A percentile compares a stretch with the other conserved stretches of the same genome.
Conservation (phyloP, 2,113 vertebrate genomes). For the Aptenodytes forsteri region DNA sequence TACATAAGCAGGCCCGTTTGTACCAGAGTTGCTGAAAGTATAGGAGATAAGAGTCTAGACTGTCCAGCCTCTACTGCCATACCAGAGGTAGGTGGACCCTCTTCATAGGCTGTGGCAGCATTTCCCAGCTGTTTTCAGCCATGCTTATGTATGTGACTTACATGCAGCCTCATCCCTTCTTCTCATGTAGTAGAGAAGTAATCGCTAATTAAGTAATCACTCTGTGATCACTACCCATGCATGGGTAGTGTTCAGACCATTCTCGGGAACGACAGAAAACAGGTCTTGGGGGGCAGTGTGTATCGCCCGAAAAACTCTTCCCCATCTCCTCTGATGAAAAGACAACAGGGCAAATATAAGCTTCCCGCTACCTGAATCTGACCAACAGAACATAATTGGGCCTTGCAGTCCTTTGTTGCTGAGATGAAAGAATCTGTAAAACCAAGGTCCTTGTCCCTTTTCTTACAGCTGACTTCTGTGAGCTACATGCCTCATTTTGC, state of each 20-base stretch:
- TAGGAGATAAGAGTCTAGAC: rapidly evolving
- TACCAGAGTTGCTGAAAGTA: not conserved
- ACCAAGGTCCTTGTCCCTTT: not conserved
- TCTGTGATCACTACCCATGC: too few species aligned
- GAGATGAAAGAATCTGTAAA: not conserved
- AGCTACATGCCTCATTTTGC: not conserved
- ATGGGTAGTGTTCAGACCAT: not conserved
- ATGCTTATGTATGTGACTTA: rapidly evolving
- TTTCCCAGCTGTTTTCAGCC: not conserved
- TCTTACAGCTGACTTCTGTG: not conserved
- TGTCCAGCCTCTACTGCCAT: not conserved
- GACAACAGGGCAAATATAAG: not conserved
- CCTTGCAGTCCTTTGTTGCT: not conserved
- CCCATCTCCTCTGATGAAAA: not conserved
- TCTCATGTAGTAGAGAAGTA: too few species aligned
- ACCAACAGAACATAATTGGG: not conserved
- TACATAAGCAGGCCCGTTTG: too few species aligned
- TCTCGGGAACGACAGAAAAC: rapidly evolving
- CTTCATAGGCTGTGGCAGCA: not conserved
- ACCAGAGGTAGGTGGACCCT: rapidly evolving
- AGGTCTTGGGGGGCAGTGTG: not conserved
- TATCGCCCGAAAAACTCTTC: not conserved
- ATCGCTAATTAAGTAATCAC: too few species aligned
- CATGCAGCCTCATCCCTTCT: not conserved
- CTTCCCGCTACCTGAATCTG: not conserved